Evolutionary conservation across 2,113 vertebrate species (phyloP), one percentile per base, ranked within the genome.

Genomic region (Dicaeum eximium): DNA sequence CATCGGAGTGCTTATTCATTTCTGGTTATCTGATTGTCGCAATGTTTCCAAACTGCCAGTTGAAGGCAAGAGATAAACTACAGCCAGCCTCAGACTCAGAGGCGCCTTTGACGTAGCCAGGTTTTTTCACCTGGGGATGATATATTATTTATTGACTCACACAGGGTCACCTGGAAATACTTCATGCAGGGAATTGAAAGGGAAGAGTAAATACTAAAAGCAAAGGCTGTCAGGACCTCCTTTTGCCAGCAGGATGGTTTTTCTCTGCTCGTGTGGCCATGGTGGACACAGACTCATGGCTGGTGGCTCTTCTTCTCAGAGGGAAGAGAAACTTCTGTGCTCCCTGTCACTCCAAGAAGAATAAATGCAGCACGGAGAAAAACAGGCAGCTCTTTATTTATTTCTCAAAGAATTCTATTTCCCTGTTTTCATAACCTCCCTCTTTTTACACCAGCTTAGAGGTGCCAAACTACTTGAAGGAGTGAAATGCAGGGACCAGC

Each of bases 1-100:
- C 71, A 90, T 92, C 31, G 3, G n/a, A 64, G 91, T 53, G 96
- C 96, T 98, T 96, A 97, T 96, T 98, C 97, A 97, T 95, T 96
- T 87, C 95, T 95, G 93, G 96, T 98, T 98, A 98, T 98, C 98
- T 98, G 97, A 66, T 86, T 94, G 95, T 87, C 72, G 42, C 93
- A 97, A 97, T 97, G 94, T 96, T 97, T 97, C 97, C 77, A 95
- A 98, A 97, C 97, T 92, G 97, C 95, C 97, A 91, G 97, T 82
- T 95, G 91, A 95, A 80, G 47, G 93, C 78, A 95, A 96, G 96
- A 97, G 98, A 98, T 98, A 98, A 98, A 98, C 95, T 56, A 28
- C 60, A 94, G 93, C 95, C 86, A 85, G 93, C 92, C 92, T 95
- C 97, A 98, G 98, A 98, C 98, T 95, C 89, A 90, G 94, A 95